These are phyloP conservation scores for Pandemis heparana DNA, from an alignment of 2,888 invertebrate species.

Conservation along the genomic window DNA sequence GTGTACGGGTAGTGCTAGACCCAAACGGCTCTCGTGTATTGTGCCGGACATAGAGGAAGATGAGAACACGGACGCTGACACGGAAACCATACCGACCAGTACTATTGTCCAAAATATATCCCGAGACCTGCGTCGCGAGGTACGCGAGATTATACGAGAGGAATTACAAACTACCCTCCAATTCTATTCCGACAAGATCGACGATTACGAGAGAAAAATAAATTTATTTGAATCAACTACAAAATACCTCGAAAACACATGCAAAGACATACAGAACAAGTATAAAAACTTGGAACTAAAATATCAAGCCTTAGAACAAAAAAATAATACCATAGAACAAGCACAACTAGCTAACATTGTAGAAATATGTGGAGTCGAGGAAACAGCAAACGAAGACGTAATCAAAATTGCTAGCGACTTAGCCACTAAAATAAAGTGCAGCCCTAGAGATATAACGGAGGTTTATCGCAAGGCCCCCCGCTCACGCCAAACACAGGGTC, in stretches of 20 bases:
- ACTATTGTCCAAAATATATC: background rate
- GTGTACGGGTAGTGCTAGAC: constrained; percentile 39
- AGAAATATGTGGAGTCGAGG: background rate
- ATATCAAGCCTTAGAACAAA: background rate
- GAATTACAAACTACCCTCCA: constrained; percentile 42
- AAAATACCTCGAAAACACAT: constrained; percentile 30
- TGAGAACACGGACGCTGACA: constrained; percentile 46
- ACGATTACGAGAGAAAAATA: constrained; percentile 37
- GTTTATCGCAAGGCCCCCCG: no score
- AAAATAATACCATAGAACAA: background rate
- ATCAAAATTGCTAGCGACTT: background rate
- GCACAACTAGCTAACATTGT: background rate
- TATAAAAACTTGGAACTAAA: background rate
- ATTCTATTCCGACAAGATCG: constrained; percentile 45
- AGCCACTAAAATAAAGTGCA: no score
- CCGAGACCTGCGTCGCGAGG: constrained; percentile 25
- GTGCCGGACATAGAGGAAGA: constrained; percentile 45
- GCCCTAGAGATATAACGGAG: no score
- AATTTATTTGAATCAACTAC: constrained; percentile 23
- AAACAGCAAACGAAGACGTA: background rate
- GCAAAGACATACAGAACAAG: constrained; percentile 16
- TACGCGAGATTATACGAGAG: constrained; percentile 35
- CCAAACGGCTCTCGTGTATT: constrained; percentile 44
- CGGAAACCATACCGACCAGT: background rate
- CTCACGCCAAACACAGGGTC: no score